These are phyloP conservation scores for Thereuonema tuberculata DNA, from an alignment of 1,140 invertebrate genomes.

Conservation along the genomic window DNA sequence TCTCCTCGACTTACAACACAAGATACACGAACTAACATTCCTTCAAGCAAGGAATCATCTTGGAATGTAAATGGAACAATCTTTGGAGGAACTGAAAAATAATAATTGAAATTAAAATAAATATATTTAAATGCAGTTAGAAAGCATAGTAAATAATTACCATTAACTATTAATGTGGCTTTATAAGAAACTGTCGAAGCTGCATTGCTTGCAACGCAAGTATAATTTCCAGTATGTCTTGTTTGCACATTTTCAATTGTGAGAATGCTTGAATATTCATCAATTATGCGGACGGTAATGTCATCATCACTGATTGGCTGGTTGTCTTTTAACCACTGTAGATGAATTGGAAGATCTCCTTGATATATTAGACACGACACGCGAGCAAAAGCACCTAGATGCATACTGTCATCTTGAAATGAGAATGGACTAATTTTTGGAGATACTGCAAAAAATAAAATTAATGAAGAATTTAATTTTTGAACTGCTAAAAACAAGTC, in stretches of 20 bases:
- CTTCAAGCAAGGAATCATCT: too few relatives aligned
- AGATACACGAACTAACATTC: too few relatives aligned
- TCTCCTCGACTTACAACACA: too few relatives aligned
- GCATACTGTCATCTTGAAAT: constrained; percentile 12
- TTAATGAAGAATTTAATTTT: background rate
- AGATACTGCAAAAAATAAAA: background rate
- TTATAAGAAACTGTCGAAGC: constrained; percentile 30
- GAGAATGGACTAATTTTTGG: constrained; percentile 8
- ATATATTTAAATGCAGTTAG: too few relatives aligned
- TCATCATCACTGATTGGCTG: constrained; percentile 18
- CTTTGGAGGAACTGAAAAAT: too few relatives aligned
- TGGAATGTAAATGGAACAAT: too few relatives aligned
- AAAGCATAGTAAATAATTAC: constrained; percentile 21
- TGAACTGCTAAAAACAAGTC: background rate
- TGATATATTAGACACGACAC: constrained; percentile 22
- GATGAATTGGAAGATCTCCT: constrained; percentile 18
- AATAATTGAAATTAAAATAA: too few relatives aligned
- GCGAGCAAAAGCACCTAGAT: constrained; percentile 11
- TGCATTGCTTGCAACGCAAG: constrained; percentile 23
- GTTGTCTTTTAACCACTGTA: constrained; percentile 32
- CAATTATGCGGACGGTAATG: background rate
- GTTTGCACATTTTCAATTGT: constrained; percentile 29
- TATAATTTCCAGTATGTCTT: constrained; percentile 24
- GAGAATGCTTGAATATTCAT: constrained; percentile 15
- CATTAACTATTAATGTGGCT: constrained; percentile 31